Base-by-base conservation (phyloP, 2,797 vertebrate genomes). In the Thunnus albacares region DNA sequence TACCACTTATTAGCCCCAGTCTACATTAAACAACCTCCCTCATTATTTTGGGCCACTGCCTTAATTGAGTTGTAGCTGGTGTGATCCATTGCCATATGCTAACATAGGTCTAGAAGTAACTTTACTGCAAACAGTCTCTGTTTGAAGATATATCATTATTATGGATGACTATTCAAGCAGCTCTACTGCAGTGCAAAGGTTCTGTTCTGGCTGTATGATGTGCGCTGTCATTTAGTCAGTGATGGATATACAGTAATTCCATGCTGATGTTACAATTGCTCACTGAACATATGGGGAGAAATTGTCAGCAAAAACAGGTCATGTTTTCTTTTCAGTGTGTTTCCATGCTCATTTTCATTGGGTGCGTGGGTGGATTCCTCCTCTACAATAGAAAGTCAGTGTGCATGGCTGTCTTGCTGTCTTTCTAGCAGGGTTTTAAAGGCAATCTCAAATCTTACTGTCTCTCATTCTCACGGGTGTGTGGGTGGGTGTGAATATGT, bases 1-100 rank as follows among this genome's bases (percentile, higher is more conserved):
- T 84, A 86, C 53, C 53, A 62, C 77, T 79, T 70, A 86, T 91
- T 87, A 90, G 73, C 85, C 66, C 53, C 43, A 20, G 76, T 71
- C 69, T 76, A 66, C 79, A 84, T 82, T 73, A 72, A 86, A 86
- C 75, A 76, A 67, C 62, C 57, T 57, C 4, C 65, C 71, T 84
- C 68, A 82, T 86, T 87, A 91, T 83, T 85, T 74, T 68, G 49
- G 70, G 56, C 71, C 65, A 77, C 72, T 73, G 69, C 61, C 55
- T 83, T 85, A 85, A 89, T 88, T 72, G 64, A 82, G 79, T 59
- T 83, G 64, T 35, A 70, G 64, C 51, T 51, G 43, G 15, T 75
- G 66, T 84, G 64, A 80, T 71, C 12, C 86, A 59, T 76, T 61
- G 17, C 69, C 71, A 72, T 79, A 68, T 60, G 49, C 43, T 62